phyloP scores from a whole-genome alignment of 2,113 vertebrate genomes.

The Forbesichthys papilliferus region DNA sequence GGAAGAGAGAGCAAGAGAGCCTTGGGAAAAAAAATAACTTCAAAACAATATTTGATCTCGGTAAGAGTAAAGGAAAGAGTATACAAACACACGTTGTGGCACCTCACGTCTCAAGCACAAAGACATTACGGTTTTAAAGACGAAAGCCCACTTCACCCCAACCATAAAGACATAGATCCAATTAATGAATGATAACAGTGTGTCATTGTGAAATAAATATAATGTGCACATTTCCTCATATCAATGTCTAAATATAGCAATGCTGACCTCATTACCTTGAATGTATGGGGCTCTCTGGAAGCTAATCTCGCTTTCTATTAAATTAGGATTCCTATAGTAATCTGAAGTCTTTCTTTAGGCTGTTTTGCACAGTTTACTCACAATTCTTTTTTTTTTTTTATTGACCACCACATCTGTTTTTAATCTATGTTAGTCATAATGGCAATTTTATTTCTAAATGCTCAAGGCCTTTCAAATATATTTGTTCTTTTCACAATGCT shows the following conservation, averaged over 20 bases:
- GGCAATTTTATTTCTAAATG: conserved; percentile 20
- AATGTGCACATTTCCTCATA: conserved; percentile 42
- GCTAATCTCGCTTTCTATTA: conserved; percentile 41
- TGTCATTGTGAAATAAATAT: conserved; percentile 36
- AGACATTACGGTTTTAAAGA: conserved; percentile 10
- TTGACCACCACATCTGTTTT: conserved; percentile 15
- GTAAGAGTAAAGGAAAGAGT: conserved; percentile 37
- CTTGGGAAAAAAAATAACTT: conserved; percentile 10
- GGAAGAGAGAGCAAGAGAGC: conserved; percentile 2
- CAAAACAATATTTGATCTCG: conserved; percentile 53
- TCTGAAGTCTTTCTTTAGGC: background rate
- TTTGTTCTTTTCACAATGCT: conserved; percentile 32
- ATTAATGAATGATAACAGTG: conserved; percentile 60
- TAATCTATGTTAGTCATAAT: conserved; percentile 20
- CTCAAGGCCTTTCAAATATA: conserved; percentile 4
- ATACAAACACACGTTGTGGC: conserved; percentile 30
- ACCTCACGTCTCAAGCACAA: conserved; percentile 50
- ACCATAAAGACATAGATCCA: conserved; percentile 49
- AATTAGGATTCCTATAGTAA: conserved; percentile 23
- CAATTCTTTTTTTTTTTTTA: conserved; percentile 17
- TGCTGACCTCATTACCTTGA: conserved; percentile 54
- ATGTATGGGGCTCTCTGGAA: conserved; percentile 35
- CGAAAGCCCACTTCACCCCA: conserved; percentile 32
- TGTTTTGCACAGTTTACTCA: conserved; percentile 2
- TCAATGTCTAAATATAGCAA: conserved; percentile 63